A percentile compares a stretch with the other conserved stretches of the same genome.
Evolutionary conservation across 2,888 invertebrate genomes (phyloP).

Genomic region (Nebria salina): DNA sequence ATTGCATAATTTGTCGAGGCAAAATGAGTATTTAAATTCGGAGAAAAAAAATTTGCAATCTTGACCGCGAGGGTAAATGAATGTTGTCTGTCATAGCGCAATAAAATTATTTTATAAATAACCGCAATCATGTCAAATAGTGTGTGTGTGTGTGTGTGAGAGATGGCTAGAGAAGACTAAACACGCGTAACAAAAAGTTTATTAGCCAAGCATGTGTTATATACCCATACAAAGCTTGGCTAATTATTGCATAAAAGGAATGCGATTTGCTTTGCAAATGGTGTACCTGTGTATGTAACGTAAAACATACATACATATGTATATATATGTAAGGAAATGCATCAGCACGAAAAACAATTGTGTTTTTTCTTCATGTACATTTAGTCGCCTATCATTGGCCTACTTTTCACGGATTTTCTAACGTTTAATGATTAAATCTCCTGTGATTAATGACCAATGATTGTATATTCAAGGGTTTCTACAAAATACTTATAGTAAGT

Average conservation of each 20-base stretch:
- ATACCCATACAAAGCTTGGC: neutral
- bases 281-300: neutral
- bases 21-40: too few species aligned
- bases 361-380: neutral
- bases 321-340: neutral
- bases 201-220: neutral
- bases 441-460: neutral
- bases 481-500: neutral
- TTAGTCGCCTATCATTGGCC: neutral
- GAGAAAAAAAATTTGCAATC: too few species aligned
- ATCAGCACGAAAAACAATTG: neutral
- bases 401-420: neutral
- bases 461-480: neutral
- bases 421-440: neutral
- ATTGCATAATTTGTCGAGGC: too few species aligned
- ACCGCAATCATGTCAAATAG: neutral
- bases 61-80: too few species aligned
- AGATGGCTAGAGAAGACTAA: neutral
- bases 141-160: neutral
- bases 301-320: neutral
- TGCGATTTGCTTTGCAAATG: neutral
- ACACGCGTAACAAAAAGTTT: neutral
- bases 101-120: too few species aligned
- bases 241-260: slow-evolving; percentile 1
- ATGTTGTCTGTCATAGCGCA: too few species aligned